phyloP scores from a whole-genome alignment of 2,888 invertebrate species.

The Oligia fasciuncula region DNA sequence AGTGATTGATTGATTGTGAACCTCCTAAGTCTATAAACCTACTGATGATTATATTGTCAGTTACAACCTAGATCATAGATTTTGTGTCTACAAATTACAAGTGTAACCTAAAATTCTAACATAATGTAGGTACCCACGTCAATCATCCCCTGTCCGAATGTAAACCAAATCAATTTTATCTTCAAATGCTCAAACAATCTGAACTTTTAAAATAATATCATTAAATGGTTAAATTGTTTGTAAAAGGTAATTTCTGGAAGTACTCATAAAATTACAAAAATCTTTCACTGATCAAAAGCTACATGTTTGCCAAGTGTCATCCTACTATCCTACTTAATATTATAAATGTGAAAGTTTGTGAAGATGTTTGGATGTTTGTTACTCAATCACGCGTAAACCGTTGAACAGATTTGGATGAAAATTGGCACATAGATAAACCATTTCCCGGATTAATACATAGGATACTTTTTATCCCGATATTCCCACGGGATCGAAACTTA shows the following conservation, averaged over 20 bases:
- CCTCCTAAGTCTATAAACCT: background rate
- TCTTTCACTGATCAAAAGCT: background rate
- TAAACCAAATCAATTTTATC: slow-evolving; percentile 8
- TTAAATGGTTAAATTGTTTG: background rate
- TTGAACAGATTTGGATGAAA: too few relatives aligned
- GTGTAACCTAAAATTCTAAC: slow-evolving; percentile 15
- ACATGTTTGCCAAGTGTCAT: background rate
- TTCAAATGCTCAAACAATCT: background rate
- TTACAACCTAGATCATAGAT: slow-evolving; percentile 11
- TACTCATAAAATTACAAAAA: background rate
- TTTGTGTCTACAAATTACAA: background rate
- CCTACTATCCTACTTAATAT: too few relatives aligned
- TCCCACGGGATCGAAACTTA: too few relatives aligned
- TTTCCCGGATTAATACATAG: too few relatives aligned
- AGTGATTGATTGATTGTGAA: slow-evolving; percentile 16
- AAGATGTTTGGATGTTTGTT: too few relatives aligned
- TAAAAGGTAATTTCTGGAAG: background rate
- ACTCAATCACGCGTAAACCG: too few relatives aligned
- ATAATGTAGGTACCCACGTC: too few relatives aligned
- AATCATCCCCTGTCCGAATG: slow-evolving; percentile 13
- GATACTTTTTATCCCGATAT: too few relatives aligned
- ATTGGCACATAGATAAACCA: too few relatives aligned
- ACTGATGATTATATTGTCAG: slow-evolving; percentile 40
- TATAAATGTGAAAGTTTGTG: too few relatives aligned
- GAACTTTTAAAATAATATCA: background rate